These are phyloP conservation scores for Tethya wilhelma DNA, from an alignment of 37 sponge, comb jelly and placozoan species.

Conservation along the genomic window DNA sequence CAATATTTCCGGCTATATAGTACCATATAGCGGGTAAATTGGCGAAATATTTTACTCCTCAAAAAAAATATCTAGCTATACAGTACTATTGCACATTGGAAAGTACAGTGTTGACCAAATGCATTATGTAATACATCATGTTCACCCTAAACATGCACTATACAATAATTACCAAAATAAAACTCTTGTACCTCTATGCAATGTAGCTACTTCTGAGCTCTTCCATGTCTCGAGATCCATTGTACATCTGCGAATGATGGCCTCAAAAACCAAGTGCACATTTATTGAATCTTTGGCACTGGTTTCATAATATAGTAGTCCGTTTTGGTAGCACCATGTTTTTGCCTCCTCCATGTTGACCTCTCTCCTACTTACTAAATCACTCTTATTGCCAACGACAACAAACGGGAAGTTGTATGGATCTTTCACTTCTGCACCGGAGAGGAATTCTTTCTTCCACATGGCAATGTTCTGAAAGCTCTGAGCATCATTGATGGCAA, in stretches of 20 bases:
- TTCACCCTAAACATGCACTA: too few relatives aligned
- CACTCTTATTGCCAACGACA: constrained; percentile 94
- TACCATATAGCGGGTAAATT: too few relatives aligned
- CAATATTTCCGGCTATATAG: too few relatives aligned
- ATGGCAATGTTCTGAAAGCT: constrained; percentile 92
- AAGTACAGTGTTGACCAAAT: too few relatives aligned
- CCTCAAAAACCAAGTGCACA: constrained; percentile 78
- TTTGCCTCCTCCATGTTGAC: constrained; percentile 57
- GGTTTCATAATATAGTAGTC: constrained; percentile 87
- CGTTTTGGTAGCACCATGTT: constrained; percentile 82
- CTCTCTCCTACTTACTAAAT: constrained; percentile 55
- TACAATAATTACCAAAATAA: too few relatives aligned
- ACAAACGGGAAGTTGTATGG: constrained; percentile 92
- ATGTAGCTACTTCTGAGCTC: too few relatives aligned
- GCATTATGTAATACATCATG: too few relatives aligned
- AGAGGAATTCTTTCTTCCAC: constrained; percentile 97
- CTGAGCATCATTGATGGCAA: constrained; percentile 85
- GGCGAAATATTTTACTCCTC: too few relatives aligned
- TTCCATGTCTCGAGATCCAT: too few relatives aligned
- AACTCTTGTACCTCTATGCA: too few relatives aligned
- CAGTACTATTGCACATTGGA: too few relatives aligned
- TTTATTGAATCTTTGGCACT: constrained; percentile 89
- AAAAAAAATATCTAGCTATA: too few relatives aligned
- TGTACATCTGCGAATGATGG: constrained; percentile 78
- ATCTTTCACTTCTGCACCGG: constrained; percentile 93